Percentiles rank a stretch among this genome's conserved stretches.
These are phyloP conservation scores for Hystrix cristata DNA, from an alignment of 2,113 vertebrate genomes.

Conservation along the genomic window DNA sequence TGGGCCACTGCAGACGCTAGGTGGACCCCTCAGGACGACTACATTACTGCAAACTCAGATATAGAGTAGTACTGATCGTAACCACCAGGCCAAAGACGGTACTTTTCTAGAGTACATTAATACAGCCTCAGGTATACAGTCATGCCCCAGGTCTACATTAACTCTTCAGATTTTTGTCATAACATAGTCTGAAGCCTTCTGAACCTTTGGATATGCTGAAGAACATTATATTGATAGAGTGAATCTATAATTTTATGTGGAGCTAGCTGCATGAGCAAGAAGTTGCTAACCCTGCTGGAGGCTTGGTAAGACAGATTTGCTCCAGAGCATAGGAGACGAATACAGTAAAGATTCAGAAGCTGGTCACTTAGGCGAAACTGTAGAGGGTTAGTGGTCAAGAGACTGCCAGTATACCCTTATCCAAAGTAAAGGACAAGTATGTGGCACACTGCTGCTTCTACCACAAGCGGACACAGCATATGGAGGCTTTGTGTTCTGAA, in stretches of 20 bases:
- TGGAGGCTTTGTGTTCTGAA: neutral
- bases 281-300: neutral
- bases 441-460: neutral
- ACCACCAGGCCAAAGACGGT: neutral
- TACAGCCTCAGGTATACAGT: neutral
- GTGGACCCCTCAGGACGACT: neutral
- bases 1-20: neutral
- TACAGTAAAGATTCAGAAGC: neutral
- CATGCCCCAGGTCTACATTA: neutral
- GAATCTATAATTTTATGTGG: neutral
- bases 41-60: neutral
- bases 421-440: neutral
- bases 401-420: neutral
- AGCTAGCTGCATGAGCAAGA: neutral
- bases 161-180: neutral
- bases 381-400: neutral
- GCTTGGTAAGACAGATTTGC: neutral
- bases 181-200: neutral
- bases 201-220: neutral
- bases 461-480: neutral
- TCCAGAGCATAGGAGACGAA: neutral
- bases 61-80: neutral
- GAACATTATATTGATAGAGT: neutral
- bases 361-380: neutral
- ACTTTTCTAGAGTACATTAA: neutral